Conservation (phyloP, 2,113 vertebrate genomes). For the Pristiophorus japonicus region DNA sequence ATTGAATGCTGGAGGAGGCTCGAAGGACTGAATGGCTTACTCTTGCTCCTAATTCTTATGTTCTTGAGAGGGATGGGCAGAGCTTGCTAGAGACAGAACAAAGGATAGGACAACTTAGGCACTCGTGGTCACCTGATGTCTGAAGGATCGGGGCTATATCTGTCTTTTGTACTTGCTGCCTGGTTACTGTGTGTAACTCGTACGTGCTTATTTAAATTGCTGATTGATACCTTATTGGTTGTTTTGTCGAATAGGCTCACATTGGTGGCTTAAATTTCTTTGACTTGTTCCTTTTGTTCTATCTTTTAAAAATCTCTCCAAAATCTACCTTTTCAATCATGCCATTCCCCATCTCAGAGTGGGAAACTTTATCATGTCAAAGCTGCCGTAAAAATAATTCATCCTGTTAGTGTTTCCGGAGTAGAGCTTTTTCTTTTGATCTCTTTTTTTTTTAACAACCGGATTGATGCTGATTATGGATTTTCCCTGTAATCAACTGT, state of each 20-base stretch:
- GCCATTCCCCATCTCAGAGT: neutral
- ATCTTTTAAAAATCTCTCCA: no score
- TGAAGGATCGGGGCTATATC: neutral
- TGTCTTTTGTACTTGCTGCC: neutral
- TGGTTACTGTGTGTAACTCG: neutral
- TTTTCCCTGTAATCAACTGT: neutral
- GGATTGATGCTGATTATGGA: neutral
- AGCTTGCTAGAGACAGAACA: neutral
- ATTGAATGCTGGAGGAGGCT: no score
- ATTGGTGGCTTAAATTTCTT: neutral
- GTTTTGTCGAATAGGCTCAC: neutral
- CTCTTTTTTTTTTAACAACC: neutral
- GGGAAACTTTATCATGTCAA: neutral
- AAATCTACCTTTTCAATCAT: neutral
- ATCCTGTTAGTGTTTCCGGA: neutral
- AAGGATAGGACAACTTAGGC: neutral
- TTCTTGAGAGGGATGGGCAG: neutral
- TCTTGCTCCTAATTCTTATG: no score
- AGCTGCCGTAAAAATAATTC: neutral
- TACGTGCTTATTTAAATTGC: neutral
- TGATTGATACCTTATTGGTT: neutral
- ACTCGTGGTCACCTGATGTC: neutral
- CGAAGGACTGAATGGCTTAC: no score
- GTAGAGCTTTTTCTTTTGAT: neutral
- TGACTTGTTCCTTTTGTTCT: neutral